phyloP scores from a whole-genome alignment of 2,113 vertebrate species.

The Malurus alboscapulatus region DNA sequence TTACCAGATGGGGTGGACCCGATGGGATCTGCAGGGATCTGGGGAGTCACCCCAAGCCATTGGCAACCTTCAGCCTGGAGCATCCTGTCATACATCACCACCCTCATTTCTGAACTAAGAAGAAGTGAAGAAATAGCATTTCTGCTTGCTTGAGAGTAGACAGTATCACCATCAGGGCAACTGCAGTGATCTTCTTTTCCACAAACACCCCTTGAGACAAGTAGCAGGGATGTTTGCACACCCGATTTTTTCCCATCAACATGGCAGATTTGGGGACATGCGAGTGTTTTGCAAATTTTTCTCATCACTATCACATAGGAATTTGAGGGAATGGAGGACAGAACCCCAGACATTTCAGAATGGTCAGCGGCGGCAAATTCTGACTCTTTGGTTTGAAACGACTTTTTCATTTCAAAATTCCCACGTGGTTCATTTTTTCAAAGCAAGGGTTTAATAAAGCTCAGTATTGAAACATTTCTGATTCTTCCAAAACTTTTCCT shows the following conservation, averaged over 20 bases:
- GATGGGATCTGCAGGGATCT: not conserved
- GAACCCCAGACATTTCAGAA: not conserved
- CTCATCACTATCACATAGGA: not conserved
- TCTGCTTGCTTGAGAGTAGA: not conserved
- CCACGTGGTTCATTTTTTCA: not conserved
- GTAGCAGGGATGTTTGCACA: not conserved
- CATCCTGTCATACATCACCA: accelerated
- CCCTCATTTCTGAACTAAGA: not conserved
- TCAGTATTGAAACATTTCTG: not conserved
- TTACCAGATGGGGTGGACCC: not conserved
- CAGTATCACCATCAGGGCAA: not conserved
- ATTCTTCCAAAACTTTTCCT: not conserved
- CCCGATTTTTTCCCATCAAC: not conserved
- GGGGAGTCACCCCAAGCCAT: not conserved
- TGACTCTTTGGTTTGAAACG: slow-evolving; percentile 44
- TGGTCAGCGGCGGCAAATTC: not conserved
- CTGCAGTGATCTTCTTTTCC: not conserved
- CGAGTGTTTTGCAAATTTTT: not conserved
- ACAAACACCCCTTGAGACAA: not conserved
- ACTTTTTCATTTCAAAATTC: slow-evolving; percentile 7
- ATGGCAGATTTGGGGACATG: not conserved
- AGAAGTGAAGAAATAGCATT: not conserved
- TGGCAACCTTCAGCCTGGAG: not conserved
- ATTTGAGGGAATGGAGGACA: not conserved
- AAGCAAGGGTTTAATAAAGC: slow-evolving; percentile 17